Evolutionary conservation across 2,113 vertebrate species (phyloP).

Genomic region (Maccullochella peelii): DNA sequence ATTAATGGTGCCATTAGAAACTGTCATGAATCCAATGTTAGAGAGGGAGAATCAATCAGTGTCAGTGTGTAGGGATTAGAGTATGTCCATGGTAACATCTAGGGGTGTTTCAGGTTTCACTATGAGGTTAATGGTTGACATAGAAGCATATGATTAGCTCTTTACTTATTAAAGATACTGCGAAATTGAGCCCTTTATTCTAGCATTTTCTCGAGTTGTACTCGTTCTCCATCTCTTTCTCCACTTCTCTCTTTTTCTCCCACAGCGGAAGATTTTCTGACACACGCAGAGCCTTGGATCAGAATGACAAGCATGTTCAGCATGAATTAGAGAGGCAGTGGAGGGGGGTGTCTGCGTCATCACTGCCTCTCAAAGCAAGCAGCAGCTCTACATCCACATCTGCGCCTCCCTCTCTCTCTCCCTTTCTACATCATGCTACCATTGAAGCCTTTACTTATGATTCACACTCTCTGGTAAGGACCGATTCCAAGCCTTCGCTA

Average conservation of each 20-base stretch:
- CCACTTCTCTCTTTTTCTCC: constrained; percentile 1
- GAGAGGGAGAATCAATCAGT: constrained; percentile 34
- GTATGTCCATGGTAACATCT: background rate
- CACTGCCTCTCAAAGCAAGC: constrained; percentile 42
- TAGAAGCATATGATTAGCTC: constrained; percentile 5
- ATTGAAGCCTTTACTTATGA: constrained; percentile 39
- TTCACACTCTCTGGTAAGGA: constrained; percentile 33
- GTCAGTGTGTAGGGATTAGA: background rate
- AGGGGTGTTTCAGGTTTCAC: background rate
- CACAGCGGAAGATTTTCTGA: constrained; percentile 53
- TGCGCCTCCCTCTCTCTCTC: background rate
- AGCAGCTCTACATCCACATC: constrained; percentile 19
- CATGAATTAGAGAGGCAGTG: constrained; percentile 28
- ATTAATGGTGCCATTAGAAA: constrained; percentile 71
- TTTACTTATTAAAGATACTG: background rate
- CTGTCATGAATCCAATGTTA: constrained; percentile 46
- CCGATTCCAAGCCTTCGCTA: background rate
- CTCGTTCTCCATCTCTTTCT: background rate
- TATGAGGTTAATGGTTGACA: background rate
- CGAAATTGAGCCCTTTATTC: background rate
- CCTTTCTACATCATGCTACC: constrained; percentile 15
- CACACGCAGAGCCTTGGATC: constrained; percentile 54
- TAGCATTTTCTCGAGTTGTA: background rate
- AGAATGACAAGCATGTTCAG: constrained; percentile 63
- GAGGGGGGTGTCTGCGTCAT: constrained; percentile 57